Evolutionary conservation across 2,888 invertebrate species (phyloP), one percentile per base, ranked within the genome.

Genomic region (Drosophila tanythrix): DNA sequence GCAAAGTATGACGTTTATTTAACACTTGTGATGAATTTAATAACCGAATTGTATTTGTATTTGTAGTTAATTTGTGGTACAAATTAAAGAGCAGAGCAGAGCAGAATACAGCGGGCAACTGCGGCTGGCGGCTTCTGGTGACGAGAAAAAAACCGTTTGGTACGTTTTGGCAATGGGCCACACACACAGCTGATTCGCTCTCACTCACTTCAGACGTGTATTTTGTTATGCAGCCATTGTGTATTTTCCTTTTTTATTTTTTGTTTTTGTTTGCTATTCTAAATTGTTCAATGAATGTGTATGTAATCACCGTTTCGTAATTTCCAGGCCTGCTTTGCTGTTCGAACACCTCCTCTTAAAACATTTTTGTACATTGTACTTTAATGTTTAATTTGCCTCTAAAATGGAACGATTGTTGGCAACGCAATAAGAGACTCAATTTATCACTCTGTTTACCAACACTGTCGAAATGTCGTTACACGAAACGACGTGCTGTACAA

Each of bases 291-390:
- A 59, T 71, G 31, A 78, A 62, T 51, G 21, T 66, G 21, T 70
- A 40, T 61, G 40, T 80, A 76, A 60, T 84, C 74, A 92, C 92
- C 92, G 72, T 83, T 91, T 79, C 88, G 84, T 25, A 92, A 76
- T 80, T 91, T 91, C 91, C 92, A 92, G 36, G 91, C 92, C 69
- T 84, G 88, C 65, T 87, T 74, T 62, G 92, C 92, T 61, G 91
- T 88, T 58, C 91, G 83, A 48, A 86, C 75, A 36, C 92, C 92
- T 63, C 87, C 85, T 63, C 79, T 91, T 35, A 92, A 63, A 52
- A 76, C 90, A 83, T 90, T 77, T 74, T 88, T 91, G 70, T 91
- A 91, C 91, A 91, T 91, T 69, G 68, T 71, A 27, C 33, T 51
- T 40, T 27, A 27, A 31, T 7, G 46, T 40, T 65, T 21, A 52